Evolutionary conservation across 2,797 vertebrate genomes (phyloP).

Genomic region (Eulemur rubriventer): DNA sequence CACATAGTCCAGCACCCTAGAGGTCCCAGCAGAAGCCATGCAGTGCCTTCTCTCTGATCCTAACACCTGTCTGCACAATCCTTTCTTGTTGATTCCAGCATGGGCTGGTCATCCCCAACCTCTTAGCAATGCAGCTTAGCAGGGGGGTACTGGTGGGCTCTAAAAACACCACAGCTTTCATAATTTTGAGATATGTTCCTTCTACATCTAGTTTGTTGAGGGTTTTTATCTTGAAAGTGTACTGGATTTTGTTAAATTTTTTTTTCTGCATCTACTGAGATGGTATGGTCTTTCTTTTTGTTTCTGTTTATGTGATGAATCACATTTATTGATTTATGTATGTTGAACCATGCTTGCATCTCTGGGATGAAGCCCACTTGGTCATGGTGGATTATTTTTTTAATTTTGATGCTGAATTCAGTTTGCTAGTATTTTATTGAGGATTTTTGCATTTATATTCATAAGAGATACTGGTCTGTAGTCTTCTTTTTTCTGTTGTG

Average conservation of each 20-base stretch:
- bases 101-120: not conserved
- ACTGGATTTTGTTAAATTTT: not conserved
- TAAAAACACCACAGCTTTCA: not conserved
- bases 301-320: not conserved
- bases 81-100: not conserved
- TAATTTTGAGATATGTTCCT: not conserved
- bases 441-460: not conserved
- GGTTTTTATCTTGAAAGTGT: not conserved
- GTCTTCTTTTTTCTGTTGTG: not conserved
- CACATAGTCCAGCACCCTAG: not conserved
- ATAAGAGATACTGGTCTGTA: not conserved
- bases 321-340: not conserved
- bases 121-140: not conserved
- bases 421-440: not conserved
- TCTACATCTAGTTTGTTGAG: not conserved
- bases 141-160: not conserved
- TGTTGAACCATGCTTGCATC: not conserved
- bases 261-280: not conserved
- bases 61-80: not conserved
- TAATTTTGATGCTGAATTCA: not conserved
- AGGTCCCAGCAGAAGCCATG: not conserved
- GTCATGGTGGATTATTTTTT: not conserved
- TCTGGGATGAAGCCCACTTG: not conserved
- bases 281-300: not conserved
- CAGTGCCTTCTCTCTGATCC: not conserved